A percentile compares a stretch with the other conserved stretches of the same genome.
Evolutionary conservation across 2,113 vertebrate genomes (phyloP).

Genomic region (Cepphus grylle): DNA sequence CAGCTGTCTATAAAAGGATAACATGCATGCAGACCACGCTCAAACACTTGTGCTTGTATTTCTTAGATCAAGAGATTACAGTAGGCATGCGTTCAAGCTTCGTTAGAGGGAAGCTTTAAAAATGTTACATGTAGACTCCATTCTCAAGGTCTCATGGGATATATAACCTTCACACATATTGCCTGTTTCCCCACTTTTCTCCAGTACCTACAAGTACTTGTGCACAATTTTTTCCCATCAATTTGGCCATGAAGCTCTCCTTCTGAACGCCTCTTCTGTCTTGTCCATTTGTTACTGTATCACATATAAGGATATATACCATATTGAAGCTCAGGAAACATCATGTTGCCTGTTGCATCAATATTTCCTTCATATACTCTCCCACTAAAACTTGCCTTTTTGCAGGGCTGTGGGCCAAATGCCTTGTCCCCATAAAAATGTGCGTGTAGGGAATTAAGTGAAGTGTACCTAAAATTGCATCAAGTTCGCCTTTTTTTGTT

Average conservation of each 20-base stretch:
- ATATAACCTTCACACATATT: not conserved
- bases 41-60: not conserved
- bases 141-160: not conserved
- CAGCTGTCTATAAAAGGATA: not conserved
- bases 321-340: not conserved
- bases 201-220: not conserved
- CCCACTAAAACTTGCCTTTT: not conserved
- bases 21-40: not conserved
- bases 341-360: not conserved
- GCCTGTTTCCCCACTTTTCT: not conserved
- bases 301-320: not conserved
- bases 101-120: not conserved
- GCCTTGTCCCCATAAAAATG: not conserved
- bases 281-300: not conserved
- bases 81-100: not conserved
- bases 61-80: not conserved
- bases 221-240: not conserved
- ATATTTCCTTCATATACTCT: not conserved
- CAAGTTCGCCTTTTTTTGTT: not conserved
- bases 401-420: not conserved
- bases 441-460: not conserved
- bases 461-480: not conserved
- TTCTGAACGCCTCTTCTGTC: not conserved
- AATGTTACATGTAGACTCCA: not conserved
- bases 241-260: not conserved